Evolutionary conservation across 2,888 invertebrate species (phyloP).

Genomic region (Idaea dimidiata): DNA sequence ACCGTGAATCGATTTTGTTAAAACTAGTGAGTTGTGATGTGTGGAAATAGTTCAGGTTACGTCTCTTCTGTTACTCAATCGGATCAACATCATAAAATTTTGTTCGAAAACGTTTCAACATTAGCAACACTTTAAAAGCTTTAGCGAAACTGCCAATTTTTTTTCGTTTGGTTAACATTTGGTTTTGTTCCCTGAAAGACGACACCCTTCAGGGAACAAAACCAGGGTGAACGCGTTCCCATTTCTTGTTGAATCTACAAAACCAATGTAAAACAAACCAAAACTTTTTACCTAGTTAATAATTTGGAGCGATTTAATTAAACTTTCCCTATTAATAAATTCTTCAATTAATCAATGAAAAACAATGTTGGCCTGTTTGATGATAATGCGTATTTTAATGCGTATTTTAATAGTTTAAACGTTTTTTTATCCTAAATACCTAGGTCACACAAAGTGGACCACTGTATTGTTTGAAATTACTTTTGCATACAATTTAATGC

Average conservation of each 20-base stretch:
- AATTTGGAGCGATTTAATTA: background rate
- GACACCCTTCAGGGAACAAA: background rate
- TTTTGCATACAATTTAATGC: background rate
- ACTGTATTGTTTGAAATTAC: background rate
- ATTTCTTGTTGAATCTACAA: background rate
- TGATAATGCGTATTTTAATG: background rate
- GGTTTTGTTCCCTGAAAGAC: too few species aligned
- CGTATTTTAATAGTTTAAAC: too few species aligned
- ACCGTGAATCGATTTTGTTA: too few species aligned
- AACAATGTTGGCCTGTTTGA: constrained; percentile 1
- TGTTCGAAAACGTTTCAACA: too few species aligned
- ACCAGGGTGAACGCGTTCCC: background rate
- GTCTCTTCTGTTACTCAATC: too few species aligned
- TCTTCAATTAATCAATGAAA: background rate
- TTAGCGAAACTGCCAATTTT: too few species aligned
- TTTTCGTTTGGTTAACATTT: too few species aligned
- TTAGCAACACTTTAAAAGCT: too few species aligned
- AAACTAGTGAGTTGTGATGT: too few species aligned
- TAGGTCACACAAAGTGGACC: background rate
- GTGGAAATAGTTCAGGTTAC: too few species aligned
- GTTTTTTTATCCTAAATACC: background rate
- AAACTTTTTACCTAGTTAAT: background rate
- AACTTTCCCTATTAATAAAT: background rate
- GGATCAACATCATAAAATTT: too few species aligned
- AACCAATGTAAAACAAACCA: background rate